Evolutionary conservation across 2,797 vertebrate species (phyloP), one percentile per base, ranked within the genome.

Genomic region (Enteromius trimaculatus): DNA sequence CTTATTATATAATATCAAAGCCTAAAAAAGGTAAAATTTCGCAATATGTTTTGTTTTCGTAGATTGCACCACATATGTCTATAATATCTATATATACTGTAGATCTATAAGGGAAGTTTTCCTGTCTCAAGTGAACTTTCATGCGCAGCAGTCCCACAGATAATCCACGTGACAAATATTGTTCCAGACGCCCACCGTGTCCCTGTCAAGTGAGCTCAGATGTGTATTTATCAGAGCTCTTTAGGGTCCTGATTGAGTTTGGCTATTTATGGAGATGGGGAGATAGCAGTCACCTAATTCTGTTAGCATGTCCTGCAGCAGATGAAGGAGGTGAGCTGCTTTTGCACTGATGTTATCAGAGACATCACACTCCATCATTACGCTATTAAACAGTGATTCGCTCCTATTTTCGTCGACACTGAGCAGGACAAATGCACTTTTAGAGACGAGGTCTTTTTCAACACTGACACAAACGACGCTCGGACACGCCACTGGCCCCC

Each of bases 361-460:
- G 55, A 81, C 90, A 90, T 92, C 84, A 81, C 86, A 84, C 85
- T 88, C 87, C 80, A 90, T 93, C 92, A 93, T 94, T 92, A 92
- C 92, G 92, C 87, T 92, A 91, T 94, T 95, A 95, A 90, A 90
- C 90, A 90, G 90, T 90, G 91, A 90, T 92, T 90, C 90, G 90
- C 91, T 90, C 91, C 93, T 92, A 91, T 89, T 79, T 90, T 87
- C 88, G 89, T 85, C 89, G 89, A 92, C 92, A 90, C 90, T 91
- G 89, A 93, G 89, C 88, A 91, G 90, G 89, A 94, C 89, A 91
- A 92, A 94, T 93, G 90, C 76, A 91, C 92, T 94, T 92, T 94
- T 93, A 94, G 92, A 91, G 90, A 84, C 75, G 83, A 91, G 89
- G 90, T 90, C 90, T 92, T 92, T 94, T 93, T 94, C 91, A 92